These are phyloP conservation scores for Etheostoma nigrum DNA, from an alignment of 2,797 vertebrate species.

Conservation along the genomic window DNA sequence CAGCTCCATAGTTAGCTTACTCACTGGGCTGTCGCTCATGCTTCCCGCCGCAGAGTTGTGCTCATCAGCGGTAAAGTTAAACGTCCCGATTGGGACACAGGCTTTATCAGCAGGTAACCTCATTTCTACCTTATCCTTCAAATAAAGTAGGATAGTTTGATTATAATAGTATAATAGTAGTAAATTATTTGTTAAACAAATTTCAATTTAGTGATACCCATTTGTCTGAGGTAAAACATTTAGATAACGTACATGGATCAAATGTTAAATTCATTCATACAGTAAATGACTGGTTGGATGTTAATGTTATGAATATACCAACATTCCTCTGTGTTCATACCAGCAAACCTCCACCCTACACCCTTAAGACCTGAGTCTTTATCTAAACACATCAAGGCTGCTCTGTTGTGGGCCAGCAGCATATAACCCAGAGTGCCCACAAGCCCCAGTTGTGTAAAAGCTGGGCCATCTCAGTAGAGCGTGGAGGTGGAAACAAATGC, in stretches of 20 bases:
- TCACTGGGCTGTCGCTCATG: too few species aligned
- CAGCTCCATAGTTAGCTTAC: too few species aligned
- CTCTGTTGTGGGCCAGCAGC: slow-evolving; percentile 52
- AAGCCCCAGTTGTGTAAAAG: slow-evolving; percentile 72
- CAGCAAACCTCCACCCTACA: not conserved
- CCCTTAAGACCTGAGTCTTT: slow-evolving; percentile 13
- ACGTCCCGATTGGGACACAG: too few species aligned
- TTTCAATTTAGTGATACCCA: not conserved
- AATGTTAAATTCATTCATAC: not conserved
- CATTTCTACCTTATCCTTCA: too few species aligned
- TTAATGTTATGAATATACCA: not conserved
- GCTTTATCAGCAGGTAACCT: too few species aligned
- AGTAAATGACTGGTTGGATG: not conserved
- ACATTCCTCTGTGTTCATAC: not conserved
- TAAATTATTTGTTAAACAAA: not conserved
- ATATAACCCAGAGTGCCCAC: slow-evolving; percentile 56
- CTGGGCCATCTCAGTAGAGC: slow-evolving; percentile 74
- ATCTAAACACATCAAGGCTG: slow-evolving; percentile 31
- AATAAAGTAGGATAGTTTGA: too few species aligned
- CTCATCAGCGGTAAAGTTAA: too few species aligned
- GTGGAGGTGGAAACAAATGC: slow-evolving; percentile 77
- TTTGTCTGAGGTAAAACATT: not conserved
- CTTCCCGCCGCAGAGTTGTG: too few species aligned
- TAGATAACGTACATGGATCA: not conserved
- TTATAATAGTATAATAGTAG: too few species aligned